A percentile compares a stretch with the other conserved stretches of the same genome.
Evolutionary conservation across 2,113 vertebrate genomes (phyloP).

Genomic region (Trichomycterus rosablanca): DNA sequence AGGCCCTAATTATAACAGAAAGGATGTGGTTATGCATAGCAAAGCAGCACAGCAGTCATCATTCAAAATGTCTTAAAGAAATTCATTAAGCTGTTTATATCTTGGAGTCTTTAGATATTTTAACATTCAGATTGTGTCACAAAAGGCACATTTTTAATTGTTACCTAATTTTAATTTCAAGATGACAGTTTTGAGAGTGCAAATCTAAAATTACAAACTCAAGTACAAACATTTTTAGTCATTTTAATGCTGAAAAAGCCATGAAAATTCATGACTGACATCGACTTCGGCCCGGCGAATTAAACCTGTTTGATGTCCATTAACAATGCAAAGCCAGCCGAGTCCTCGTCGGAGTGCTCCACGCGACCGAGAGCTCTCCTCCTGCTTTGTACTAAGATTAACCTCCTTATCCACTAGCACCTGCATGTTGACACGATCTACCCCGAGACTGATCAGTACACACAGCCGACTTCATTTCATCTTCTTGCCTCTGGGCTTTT

Average conservation of each 20-base stretch:
- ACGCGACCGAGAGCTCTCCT: not conserved
- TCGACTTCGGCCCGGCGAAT: not conserved
- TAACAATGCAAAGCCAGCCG: not conserved
- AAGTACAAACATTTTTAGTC: not conserved
- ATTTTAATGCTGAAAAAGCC: not conserved
- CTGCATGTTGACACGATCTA: not conserved
- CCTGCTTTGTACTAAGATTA: not conserved
- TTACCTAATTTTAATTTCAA: slow-evolving; percentile 23
- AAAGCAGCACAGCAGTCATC: no score
- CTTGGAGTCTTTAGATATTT: no score
- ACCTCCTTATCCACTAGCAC: not conserved
- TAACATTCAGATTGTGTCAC: no score
- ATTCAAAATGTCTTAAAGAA: no score
- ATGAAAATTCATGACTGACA: not conserved
- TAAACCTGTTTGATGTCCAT: not conserved
- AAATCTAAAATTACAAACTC: slow-evolving; percentile 28
- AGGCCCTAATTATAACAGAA: no score
- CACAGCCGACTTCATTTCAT: slow-evolving; percentile 55
- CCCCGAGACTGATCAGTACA: not conserved
- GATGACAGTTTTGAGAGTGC: no score
- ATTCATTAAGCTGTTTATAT: no score
- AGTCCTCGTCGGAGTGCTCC: not conserved
- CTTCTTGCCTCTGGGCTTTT: slow-evolving; percentile 66
- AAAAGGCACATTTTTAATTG: slow-evolving; percentile 6
- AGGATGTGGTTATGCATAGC: no score